Percentiles rank a stretch among this genome's conserved stretches.
Conservation (phyloP, 1,140 invertebrate species). For the Ganaspis sp. region DNA sequence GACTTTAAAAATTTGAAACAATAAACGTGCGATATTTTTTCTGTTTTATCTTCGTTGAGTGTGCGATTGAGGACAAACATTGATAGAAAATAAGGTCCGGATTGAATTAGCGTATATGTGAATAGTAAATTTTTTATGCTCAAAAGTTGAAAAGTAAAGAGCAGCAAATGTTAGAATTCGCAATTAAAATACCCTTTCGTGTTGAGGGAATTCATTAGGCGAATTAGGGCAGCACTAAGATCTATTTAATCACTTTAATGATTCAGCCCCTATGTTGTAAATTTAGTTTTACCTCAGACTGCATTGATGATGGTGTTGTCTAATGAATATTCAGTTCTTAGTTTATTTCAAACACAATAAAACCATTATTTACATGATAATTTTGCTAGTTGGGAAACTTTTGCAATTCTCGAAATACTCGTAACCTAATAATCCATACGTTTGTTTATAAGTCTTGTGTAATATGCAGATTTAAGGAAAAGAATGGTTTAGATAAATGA, state of each 20-base stretch:
- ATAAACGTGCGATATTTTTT: too few species aligned
- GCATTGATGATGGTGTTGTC: not conserved
- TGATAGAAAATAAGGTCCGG: not conserved
- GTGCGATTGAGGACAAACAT: not conserved
- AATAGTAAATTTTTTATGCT: not conserved
- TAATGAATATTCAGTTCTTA: not conserved
- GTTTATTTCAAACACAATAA: not conserved
- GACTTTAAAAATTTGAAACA: too few species aligned
- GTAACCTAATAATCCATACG: too few species aligned
- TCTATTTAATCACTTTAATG: slow-evolving; percentile 10
- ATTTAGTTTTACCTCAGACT: not conserved
- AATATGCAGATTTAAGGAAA: too few species aligned
- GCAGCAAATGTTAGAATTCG: not conserved
- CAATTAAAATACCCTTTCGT: not conserved
- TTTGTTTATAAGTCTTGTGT: too few species aligned
- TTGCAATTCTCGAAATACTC: too few species aligned
- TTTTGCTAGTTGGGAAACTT: not conserved
- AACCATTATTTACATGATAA: not conserved
- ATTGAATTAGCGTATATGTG: not conserved
- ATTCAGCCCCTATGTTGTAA: not conserved
- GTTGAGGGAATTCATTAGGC: not conserved
- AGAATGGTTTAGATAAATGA: too few species aligned
- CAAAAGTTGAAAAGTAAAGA: not conserved
- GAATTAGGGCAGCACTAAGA: not conserved
- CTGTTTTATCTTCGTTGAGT: too few species aligned